These are phyloP conservation scores for Isurus oxyrinchus DNA, from an alignment of 2,113 vertebrate species.

Conservation along the genomic window DNA sequence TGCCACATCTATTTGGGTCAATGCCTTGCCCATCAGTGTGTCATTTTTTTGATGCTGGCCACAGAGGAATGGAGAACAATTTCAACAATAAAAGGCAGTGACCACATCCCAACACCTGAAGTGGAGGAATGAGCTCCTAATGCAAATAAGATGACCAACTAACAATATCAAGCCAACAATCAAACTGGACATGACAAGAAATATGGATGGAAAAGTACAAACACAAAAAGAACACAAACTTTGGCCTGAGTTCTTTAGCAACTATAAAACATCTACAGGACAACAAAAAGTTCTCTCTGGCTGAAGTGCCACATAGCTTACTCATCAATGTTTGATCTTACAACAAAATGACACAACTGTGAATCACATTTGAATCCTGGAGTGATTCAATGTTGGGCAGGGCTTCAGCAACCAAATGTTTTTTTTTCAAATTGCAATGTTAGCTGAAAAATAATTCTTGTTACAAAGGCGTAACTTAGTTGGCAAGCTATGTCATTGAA, in stretches of 20 bases:
- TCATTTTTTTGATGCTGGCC: neutral
- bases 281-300: neutral
- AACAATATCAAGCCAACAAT: neutral
- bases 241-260: neutral
- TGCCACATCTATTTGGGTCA: neutral
- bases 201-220: neutral
- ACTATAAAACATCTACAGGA: neutral
- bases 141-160: too few species aligned
- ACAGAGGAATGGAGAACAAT: neutral
- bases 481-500: neutral
- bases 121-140: neutral
- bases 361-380: neutral
- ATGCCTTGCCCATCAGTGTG: neutral
- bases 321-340: neutral
- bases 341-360: neutral
- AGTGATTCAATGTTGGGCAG: neutral
- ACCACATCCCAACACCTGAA: neutral
- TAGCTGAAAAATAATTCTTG: neutral
- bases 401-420: neutral
- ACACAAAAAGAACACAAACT: neutral
- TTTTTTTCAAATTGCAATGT: neutral
- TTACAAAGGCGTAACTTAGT: neutral
- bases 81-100: neutral
- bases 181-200: neutral
- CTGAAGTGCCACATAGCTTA: neutral